phyloP scores from a whole-genome alignment of 2,888 invertebrate genomes.

The Toxonevra muliebris region DNA sequence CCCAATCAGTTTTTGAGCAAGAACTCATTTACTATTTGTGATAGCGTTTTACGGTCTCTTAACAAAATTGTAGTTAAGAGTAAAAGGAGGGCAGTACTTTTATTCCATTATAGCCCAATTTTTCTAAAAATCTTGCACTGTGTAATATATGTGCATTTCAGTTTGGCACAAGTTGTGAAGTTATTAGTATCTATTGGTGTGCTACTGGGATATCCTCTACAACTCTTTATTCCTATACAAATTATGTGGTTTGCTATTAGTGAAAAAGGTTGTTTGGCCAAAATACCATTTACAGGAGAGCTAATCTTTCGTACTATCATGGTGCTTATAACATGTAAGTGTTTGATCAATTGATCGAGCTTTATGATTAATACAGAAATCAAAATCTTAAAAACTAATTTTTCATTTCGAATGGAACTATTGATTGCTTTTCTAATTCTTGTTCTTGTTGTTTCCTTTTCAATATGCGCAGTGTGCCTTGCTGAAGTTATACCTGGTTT shows the following conservation, averaged over 20 bases:
- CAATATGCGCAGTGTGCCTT: constrained; percentile 73
- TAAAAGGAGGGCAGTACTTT: too few relatives aligned
- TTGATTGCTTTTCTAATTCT: too few relatives aligned
- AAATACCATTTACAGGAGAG: constrained; percentile 71
- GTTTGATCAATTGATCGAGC: constrained; percentile 38
- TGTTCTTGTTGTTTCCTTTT: constrained; percentile 9
- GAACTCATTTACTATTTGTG: too few relatives aligned
- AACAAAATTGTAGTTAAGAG: too few relatives aligned
- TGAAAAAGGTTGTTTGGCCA: constrained; percentile 68
- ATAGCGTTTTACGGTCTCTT: too few relatives aligned
- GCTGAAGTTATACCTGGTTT: constrained; percentile 88
- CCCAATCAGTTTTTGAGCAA: too few relatives aligned
- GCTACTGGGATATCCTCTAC: constrained; percentile 91
- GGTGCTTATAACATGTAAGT: constrained; percentile 87
- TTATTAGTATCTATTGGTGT: constrained; percentile 85
- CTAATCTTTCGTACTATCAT: constrained; percentile 75
- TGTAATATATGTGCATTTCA: constrained; percentile 59
- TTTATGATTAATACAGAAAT: constrained; percentile 9
- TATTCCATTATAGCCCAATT: not conserved
- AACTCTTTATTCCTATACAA: constrained; percentile 92
- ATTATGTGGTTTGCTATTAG: constrained; percentile 85
- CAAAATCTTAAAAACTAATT: too few relatives aligned
- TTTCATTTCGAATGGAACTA: too few relatives aligned
- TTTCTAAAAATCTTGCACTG: too few relatives aligned
- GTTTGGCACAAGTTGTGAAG: constrained; percentile 83